phyloP scores from a whole-genome alignment of 23 tunicate species.

The Oikopleura vanhoeffeni region DNA sequence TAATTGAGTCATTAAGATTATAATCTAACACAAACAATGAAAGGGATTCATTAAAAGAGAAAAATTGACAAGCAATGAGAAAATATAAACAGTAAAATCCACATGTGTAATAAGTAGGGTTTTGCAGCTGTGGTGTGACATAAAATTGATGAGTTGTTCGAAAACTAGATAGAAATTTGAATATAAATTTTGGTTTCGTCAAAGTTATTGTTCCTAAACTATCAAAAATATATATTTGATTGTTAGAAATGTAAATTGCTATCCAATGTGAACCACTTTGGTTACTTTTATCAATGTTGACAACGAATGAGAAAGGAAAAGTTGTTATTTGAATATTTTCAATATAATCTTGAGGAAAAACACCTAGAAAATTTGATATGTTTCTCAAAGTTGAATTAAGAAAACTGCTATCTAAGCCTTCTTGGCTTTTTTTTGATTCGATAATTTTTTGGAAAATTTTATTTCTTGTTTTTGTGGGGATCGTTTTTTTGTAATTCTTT shows the following conservation, averaged over 20 bases:
- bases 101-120: not conserved
- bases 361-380: not conserved
- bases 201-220: not conserved
- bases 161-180: too few relatives aligned
- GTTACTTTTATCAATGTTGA: not conserved
- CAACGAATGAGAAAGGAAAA: not conserved
- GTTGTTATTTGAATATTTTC: not conserved
- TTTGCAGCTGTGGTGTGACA: not conserved
- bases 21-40: not conserved
- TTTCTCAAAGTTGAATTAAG: not conserved
- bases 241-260: not conserved
- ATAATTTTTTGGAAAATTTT: too few relatives aligned
- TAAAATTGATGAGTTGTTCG: too few relatives aligned
- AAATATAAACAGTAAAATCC: not conserved
- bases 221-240: not conserved
- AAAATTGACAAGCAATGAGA: not conserved
- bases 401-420: not conserved
- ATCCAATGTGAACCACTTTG: not conserved
- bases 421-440: not conserved
- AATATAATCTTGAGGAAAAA: not conserved
- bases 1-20: not conserved
- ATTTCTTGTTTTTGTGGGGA: too few relatives aligned
- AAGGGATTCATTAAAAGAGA: not conserved
- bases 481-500: not conserved
- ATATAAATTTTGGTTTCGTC: too few relatives aligned